Conservation (phyloP, 2,113 vertebrate species). For the Planiliza haematocheilus region DNA sequence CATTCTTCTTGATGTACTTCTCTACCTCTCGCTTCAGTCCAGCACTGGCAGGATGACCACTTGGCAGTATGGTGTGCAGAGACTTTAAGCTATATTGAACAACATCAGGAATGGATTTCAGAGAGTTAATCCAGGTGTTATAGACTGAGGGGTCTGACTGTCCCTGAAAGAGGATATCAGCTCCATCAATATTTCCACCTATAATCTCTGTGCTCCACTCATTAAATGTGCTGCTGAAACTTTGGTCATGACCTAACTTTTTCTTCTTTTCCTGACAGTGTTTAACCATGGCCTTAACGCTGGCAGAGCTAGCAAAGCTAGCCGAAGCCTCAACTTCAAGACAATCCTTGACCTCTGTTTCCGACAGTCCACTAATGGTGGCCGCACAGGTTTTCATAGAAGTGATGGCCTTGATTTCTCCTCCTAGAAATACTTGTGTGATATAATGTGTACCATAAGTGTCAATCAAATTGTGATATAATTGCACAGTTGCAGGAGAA, state of each 20-base stretch:
- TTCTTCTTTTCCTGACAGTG: conserved; percentile 33
- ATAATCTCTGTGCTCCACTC: conserved; percentile 54
- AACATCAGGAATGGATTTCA: conserved; percentile 67
- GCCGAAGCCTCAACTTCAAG: conserved; percentile 68
- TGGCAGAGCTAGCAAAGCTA: background rate
- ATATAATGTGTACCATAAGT: conserved; percentile 77
- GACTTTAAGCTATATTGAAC: conserved; percentile 77
- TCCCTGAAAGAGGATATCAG: conserved; percentile 56
- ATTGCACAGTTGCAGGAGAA: fast-evolving
- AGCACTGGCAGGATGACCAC: background rate
- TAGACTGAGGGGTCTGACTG: conserved; percentile 16
- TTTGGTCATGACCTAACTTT: background rate
- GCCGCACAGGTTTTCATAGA: conserved; percentile 65
- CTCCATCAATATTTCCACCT: conserved; percentile 40
- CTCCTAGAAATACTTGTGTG: conserved; percentile 59
- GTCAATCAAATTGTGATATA: conserved; percentile 55
- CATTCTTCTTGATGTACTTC: conserved; percentile 76
- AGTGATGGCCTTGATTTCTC: conserved; percentile 61
- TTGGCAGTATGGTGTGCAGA: conserved; percentile 72
- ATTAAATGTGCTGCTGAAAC: conserved; percentile 61
- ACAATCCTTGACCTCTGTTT: conserved; percentile 66
- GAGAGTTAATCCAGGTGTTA: conserved; percentile 42
- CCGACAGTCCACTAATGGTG: conserved; percentile 44
- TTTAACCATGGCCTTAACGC: background rate
- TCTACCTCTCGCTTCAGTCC: conserved; percentile 77